Evolutionary conservation across 2,888 invertebrate species (phyloP), one percentile per base, ranked within the genome.

Genomic region (Podotricha telesiphe): DNA sequence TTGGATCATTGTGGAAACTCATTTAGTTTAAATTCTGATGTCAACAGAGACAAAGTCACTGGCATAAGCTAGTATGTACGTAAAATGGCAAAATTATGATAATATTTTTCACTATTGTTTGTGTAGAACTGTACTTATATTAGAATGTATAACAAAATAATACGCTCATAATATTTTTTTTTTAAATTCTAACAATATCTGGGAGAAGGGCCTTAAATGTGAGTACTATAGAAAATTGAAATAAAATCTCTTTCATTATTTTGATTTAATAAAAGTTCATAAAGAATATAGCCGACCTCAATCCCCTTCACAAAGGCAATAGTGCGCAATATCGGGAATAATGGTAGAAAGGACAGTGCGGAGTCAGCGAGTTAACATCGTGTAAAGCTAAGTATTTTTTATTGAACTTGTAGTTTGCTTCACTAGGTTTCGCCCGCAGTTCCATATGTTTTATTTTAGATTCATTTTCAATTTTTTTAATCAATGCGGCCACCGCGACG

Each of bases 231-330:
- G 17, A n/a, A 45, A 59, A 62, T 37, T 28, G 34, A 62, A 48
- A 62, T 37, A 34, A 50, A 62, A 34, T 34, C 19, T 59, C 51
- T 67, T 61, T 45, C 50, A 67, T 53, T 61, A 51, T 51, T 48
- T 67, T 42, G 67, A 42, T 50, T 67, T 67, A 50, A 67, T 67
- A 67, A 67, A 51, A 28, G 50, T 61, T 59, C 59, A 61, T 67
- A 67, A 67, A 67, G 67, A 50, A 61, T 34, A 51, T 37, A 19
- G 19, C 11, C 67, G 61, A 61, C 51, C 67, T 51, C 22, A 51
- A 61, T 53, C 61, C 59, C 45, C n/a, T 11, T 37, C 67, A 67
- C 59, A 67, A 67, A 67, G 67, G 40, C 22, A 3, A 19, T 48
- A 66, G 58, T 50, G 40, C 58, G 66, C 58, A 66, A 66, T 66